Percentiles rank a stretch among this genome's conserved stretches.
Conservation (phyloP, 2,797 vertebrate genomes). For the Phrynocephalus forsythii region DNA sequence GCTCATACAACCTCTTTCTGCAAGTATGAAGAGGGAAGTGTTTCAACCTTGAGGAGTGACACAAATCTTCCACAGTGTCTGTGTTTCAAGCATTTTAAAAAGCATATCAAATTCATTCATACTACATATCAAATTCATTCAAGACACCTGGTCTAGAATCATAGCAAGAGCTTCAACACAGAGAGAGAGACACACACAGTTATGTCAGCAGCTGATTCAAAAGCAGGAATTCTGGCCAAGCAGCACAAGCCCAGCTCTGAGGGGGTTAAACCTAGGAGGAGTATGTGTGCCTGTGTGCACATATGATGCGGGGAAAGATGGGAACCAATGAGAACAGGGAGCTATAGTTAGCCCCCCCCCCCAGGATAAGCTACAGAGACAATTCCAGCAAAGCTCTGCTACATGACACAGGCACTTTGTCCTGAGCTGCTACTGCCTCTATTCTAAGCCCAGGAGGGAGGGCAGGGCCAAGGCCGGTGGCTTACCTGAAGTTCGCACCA, state of each 20-base stretch:
- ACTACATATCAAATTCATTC: neutral
- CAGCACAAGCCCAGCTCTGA: neutral
- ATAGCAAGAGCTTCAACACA: neutral
- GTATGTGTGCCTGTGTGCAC: slow-evolving; percentile 32
- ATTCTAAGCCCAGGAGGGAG: slow-evolving; percentile 69
- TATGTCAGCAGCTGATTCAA: neutral
- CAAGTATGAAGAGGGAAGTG: neutral
- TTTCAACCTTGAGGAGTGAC: neutral
- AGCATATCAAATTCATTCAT: neutral
- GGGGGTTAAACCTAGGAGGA: slow-evolving; percentile 68
- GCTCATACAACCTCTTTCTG: neutral
- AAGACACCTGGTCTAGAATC: neutral
- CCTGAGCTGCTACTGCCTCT: slow-evolving; percentile 67
- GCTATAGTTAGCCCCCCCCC: slow-evolving; percentile 77
- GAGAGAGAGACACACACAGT: no score
- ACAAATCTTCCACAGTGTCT: neutral
- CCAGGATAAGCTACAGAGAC: slow-evolving; percentile 60
- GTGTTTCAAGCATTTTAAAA: neutral
- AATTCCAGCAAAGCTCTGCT: slow-evolving; percentile 51
- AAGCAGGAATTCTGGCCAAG: neutral
- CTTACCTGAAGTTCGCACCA: slow-evolving; percentile 99
- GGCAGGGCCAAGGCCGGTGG: neutral
- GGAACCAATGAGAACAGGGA: slow-evolving; percentile 63
- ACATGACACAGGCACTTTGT: slow-evolving; percentile 61
- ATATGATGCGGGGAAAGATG: slow-evolving; percentile 55